Evolutionary conservation across 1,140 invertebrate species (phyloP).

Genomic region (Bombus picipes): DNA sequence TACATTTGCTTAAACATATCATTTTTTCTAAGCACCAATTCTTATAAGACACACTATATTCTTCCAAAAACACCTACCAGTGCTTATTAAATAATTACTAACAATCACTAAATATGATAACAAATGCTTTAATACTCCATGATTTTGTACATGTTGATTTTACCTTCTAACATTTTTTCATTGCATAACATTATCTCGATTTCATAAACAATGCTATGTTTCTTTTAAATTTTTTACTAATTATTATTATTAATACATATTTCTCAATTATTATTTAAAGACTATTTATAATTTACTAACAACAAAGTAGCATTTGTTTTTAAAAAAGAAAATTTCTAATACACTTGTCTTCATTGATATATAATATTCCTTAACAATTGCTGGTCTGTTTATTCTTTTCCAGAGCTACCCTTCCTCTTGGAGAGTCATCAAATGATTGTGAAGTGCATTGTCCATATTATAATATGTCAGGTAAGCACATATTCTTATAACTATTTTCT

Average conservation of each 20-base stretch:
- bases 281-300: conserved; percentile 50
- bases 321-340: conserved; percentile 23
- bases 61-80: neutral
- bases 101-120: neutral
- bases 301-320: conserved; percentile 29
- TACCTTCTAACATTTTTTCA: conserved; percentile 36
- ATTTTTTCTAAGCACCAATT: conserved; percentile 9
- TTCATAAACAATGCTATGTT: neutral
- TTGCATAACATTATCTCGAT: conserved; percentile 12
- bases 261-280: conserved; percentile 15
- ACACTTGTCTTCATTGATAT: neutral
- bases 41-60: neutral
- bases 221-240: conserved; percentile 29
- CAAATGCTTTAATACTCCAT: conserved; percentile 1
- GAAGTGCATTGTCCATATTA: conserved; percentile 79
- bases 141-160: neutral
- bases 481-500: neutral
- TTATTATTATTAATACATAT: conserved; percentile 31
- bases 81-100: conserved; percentile 8
- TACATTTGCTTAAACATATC: conserved; percentile 5
- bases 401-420: conserved; percentile 91
- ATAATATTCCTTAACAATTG: conserved; percentile 15
- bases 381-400: conserved; percentile 70
- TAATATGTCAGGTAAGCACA: conserved; percentile 79
- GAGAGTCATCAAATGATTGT: conserved; percentile 85